Evolutionary conservation across 1,140 invertebrate genomes (phyloP).

Genomic region (Asobara japonica): DNA sequence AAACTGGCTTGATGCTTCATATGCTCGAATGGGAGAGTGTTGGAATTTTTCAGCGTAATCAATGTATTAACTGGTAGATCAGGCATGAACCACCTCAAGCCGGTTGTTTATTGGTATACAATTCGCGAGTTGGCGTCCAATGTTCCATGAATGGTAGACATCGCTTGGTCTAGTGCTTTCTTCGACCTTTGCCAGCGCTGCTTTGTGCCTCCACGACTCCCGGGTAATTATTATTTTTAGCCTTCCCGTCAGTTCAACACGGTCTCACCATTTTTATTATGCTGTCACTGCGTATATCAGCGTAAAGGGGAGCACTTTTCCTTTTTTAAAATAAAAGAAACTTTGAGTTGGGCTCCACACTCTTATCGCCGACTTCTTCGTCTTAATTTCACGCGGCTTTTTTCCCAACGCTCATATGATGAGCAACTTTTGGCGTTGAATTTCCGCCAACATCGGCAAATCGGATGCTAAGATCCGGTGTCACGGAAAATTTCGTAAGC

Average conservation of each 20-base stretch:
- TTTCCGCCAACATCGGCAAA: not conserved
- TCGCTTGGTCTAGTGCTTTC: not conserved
- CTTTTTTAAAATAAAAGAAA: not conserved
- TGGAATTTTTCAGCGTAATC: not conserved
- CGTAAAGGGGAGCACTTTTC: not conserved
- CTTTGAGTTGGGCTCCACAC: not conserved
- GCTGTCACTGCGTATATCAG: not conserved
- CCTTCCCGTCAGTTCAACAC: not conserved
- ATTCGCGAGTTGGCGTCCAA: not conserved
- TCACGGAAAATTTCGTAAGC: not conserved
- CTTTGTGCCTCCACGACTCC: not conserved
- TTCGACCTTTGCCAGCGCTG: not conserved
- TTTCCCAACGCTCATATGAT: not conserved
- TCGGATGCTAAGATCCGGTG: constrained; percentile 1
- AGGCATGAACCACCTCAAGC: no score
- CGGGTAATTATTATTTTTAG: constrained; percentile 25
- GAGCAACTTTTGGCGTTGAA: constrained; percentile 11
- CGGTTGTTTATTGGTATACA: no score
- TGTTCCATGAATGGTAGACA: not conserved
- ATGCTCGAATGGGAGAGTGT: no score
- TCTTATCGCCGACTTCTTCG: not conserved
- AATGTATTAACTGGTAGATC: no score
- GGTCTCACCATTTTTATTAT: constrained; percentile 14
- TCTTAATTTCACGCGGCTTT: not conserved
- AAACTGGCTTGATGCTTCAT: no score